These are phyloP conservation scores for Ceryle rudis DNA, from an alignment of 2,797 vertebrate genomes.

Conservation along the genomic window DNA sequence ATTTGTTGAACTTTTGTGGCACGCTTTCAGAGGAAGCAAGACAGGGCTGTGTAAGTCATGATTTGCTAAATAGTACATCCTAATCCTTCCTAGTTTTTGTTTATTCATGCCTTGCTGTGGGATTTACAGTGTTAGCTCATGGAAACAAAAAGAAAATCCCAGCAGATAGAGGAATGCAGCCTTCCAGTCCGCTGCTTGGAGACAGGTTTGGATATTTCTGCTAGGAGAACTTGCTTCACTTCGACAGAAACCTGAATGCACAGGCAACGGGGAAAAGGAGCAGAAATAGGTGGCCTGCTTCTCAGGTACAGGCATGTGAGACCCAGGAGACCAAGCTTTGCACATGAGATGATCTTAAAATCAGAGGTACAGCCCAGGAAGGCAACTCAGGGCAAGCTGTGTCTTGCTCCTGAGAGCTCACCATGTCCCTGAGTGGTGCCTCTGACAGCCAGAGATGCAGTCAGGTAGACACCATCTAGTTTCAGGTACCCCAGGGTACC, in stretches of 20 bases:
- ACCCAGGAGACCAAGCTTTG: not conserved
- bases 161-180: slow-evolving; percentile 65
- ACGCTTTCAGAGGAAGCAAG: slow-evolving; percentile 72
- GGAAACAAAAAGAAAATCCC: slow-evolving; percentile 70
- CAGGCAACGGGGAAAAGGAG: not conserved
- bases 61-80: slow-evolving; percentile 72
- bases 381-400: fast-evolving
- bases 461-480: not conserved
- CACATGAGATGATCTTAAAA: not conserved
- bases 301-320: not conserved
- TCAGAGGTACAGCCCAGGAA: not conserved
- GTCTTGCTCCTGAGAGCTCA: not conserved
- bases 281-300: not conserved
- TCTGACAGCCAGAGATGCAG: fast-evolving
- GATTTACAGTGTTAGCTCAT: slow-evolving; percentile 73
- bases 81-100: slow-evolving; percentile 79
- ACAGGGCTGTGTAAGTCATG: slow-evolving; percentile 71
- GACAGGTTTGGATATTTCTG: slow-evolving; percentile 67
- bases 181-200: slow-evolving; percentile 71
- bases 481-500: not conserved
- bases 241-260: not conserved
- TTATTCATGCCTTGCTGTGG: slow-evolving; percentile 75
- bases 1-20: slow-evolving; percentile 75
- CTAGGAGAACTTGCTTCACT: slow-evolving; percentile 11
- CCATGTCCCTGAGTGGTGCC: not conserved